Evolutionary conservation across 2,113 vertebrate genomes (phyloP).

Genomic region (Aldabrachelys gigantea): DNA sequence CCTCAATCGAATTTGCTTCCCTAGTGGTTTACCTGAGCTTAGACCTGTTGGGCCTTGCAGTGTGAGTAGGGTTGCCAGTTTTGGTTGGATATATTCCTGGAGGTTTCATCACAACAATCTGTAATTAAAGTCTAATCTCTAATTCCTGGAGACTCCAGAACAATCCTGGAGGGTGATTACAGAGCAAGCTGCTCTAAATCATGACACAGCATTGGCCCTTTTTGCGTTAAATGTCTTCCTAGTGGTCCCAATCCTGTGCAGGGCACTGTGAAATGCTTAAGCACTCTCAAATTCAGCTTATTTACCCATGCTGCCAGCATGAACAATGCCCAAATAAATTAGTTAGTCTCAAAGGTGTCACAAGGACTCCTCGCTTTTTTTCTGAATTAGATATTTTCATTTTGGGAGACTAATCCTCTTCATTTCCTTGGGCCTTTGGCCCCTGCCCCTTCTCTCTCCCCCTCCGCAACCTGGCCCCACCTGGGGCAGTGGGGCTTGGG

Average conservation of each 20-base stretch:
- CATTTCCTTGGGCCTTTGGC: not conserved
- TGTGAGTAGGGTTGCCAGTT: too few species aligned
- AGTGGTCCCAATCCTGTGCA: rapidly evolving
- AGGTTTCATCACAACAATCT: too few species aligned
- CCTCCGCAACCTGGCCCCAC: too few species aligned
- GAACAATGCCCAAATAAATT: not conserved
- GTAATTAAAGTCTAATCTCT: too few species aligned
- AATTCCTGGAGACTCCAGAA: too few species aligned
- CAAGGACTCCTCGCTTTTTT: not conserved
- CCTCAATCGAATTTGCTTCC: not conserved
- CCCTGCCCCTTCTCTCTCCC: too few species aligned
- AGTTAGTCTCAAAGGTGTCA: too few species aligned
- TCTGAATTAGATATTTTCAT: not conserved
- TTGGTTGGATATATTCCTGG: too few species aligned
- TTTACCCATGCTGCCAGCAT: not conserved
- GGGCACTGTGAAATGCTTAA: not conserved
- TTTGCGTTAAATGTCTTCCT: not conserved
- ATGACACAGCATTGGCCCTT: rapidly evolving
- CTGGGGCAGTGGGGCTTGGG: too few species aligned
- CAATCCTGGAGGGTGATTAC: not conserved
- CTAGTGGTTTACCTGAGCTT: rapidly evolving
- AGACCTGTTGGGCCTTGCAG: not conserved
- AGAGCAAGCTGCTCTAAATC: not conserved
- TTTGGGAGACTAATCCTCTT: conserved; percentile 15
- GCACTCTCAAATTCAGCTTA: not conserved